Evolutionary conservation across 2,797 vertebrate genomes (phyloP).

Genomic region (Melanotaenia nigrans): DNA sequence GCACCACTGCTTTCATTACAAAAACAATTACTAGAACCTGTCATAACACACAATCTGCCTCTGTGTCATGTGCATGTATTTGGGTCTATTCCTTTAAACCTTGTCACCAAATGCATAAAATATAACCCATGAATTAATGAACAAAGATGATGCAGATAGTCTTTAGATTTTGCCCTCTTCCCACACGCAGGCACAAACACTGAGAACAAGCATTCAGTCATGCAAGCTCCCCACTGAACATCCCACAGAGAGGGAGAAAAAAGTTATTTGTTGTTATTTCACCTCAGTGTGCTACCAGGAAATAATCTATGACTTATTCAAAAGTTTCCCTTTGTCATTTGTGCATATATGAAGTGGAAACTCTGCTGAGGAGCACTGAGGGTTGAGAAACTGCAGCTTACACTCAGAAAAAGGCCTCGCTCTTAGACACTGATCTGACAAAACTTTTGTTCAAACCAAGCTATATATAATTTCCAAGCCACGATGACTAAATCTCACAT

Average conservation of each 20-base stretch:
- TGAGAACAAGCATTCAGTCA: constrained; percentile 64
- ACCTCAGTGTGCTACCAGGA: constrained; percentile 81
- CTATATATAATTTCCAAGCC: constrained; percentile 67
- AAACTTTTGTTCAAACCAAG: constrained; percentile 76
- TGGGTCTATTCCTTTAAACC: constrained; percentile 68
- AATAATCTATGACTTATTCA: constrained; percentile 86
- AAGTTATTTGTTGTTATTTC: constrained; percentile 79
- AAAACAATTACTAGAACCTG: constrained; percentile 47
- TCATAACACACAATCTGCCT: constrained; percentile 37
- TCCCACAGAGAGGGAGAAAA: constrained; percentile 67
- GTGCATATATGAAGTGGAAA: constrained; percentile 83
- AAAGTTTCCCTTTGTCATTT: constrained; percentile 77
- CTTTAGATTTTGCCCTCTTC: constrained; percentile 69
- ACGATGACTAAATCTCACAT: constrained; percentile 69
- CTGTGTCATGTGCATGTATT: constrained; percentile 47
- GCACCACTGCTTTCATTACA: constrained; percentile 25
- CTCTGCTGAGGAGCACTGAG: constrained; percentile 69
- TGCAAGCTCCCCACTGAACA: constrained; percentile 70
- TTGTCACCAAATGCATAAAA: constrained; percentile 80
- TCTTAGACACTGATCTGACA: constrained; percentile 77
- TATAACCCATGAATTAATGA: constrained; percentile 85
- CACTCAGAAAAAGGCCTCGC: constrained; percentile 72
- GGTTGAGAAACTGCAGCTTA: constrained; percentile 70
- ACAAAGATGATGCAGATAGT: constrained; percentile 82
- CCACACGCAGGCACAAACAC: constrained; percentile 63